Percentiles rank a stretch among this genome's conserved stretches.
Evolutionary conservation across 2,797 vertebrate species (phyloP).

Genomic region (Lepilemur ruficaudatus): DNA sequence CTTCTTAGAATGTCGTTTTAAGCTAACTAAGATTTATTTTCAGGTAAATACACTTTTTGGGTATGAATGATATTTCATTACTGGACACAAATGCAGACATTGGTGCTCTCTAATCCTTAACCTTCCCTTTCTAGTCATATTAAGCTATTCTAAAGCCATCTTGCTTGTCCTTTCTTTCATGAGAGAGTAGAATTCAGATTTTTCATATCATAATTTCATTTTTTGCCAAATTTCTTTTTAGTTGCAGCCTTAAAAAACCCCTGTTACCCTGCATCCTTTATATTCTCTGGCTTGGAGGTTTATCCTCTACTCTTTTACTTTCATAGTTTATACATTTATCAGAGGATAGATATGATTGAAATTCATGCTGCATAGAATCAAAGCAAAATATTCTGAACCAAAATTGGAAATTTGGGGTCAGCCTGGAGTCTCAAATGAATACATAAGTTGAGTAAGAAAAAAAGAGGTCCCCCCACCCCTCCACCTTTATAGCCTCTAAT

Average conservation of each 20-base stretch:
- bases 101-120: neutral
- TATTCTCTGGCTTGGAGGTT: conserved; percentile 58
- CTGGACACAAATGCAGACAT: neutral
- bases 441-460: neutral
- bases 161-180: conserved; percentile 41
- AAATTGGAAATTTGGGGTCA: conserved; percentile 3
- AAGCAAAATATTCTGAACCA: conserved; percentile 47
- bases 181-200: conserved; percentile 44
- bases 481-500: neutral
- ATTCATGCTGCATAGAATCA: neutral
- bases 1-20: conserved; percentile 6
- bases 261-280: conserved; percentile 10
- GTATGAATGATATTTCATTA: conserved; percentile 10
- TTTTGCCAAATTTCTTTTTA: conserved; percentile 36
- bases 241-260: neutral
- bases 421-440: neutral
- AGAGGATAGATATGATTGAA: conserved; percentile 23
- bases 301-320: conserved; percentile 57
- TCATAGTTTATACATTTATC: conserved; percentile 49
- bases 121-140: neutral
- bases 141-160: conserved; percentile 20
- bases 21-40: conserved; percentile 48
- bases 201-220: conserved; percentile 43
- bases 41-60: neutral
- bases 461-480: neutral